Percentiles rank a stretch among this genome's conserved stretches.
These are phyloP conservation scores for Girardinichthys multiradiatus DNA, from an alignment of 2,113 vertebrate species.

Conservation along the genomic window DNA sequence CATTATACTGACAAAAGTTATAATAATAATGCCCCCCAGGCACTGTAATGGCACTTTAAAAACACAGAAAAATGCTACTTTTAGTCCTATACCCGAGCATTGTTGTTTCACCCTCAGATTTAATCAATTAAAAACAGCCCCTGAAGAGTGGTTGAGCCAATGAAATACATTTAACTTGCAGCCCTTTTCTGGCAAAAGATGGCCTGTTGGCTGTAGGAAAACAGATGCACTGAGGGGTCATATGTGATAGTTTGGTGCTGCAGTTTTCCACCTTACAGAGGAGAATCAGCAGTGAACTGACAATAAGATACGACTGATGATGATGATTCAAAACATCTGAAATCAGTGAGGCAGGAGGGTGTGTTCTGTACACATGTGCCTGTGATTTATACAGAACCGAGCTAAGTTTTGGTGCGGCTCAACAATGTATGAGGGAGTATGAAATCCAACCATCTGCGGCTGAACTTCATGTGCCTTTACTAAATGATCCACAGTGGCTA, in stretches of 20 bases:
- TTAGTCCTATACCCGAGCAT: slow-evolving; percentile 4
- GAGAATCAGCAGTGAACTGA: not conserved
- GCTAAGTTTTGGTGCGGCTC: slow-evolving; percentile 1
- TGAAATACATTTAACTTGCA: slow-evolving; percentile 32
- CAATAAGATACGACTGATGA: slow-evolving; percentile 8
- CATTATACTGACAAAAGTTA: slow-evolving; percentile 40
- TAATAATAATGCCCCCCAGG: slow-evolving; percentile 31
- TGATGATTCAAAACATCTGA: not conserved
- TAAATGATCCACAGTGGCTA: slow-evolving; percentile 28
- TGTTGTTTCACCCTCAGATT: slow-evolving; percentile 10
- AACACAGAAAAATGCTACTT: slow-evolving; percentile 31
- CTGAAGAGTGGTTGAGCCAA: slow-evolving; percentile 17
- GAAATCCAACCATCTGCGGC: not conserved
- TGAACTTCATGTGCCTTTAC: slow-evolving; percentile 44
- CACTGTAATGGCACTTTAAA: slow-evolving; percentile 74
- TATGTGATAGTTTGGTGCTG: not conserved
- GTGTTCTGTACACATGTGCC: slow-evolving; percentile 10
- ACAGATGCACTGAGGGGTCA: slow-evolving; percentile 14
- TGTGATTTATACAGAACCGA: slow-evolving; percentile 29
- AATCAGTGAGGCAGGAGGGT: slow-evolving; percentile 31
- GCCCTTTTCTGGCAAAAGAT: slow-evolving; percentile 50
- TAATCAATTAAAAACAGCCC: slow-evolving; percentile 33
- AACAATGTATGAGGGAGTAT: not conserved
- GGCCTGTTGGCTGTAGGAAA: slow-evolving; percentile 22
- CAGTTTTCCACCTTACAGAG: not conserved